phyloP scores from a whole-genome alignment of 2,113 vertebrate genomes.

The Anoura caudifer region DNA sequence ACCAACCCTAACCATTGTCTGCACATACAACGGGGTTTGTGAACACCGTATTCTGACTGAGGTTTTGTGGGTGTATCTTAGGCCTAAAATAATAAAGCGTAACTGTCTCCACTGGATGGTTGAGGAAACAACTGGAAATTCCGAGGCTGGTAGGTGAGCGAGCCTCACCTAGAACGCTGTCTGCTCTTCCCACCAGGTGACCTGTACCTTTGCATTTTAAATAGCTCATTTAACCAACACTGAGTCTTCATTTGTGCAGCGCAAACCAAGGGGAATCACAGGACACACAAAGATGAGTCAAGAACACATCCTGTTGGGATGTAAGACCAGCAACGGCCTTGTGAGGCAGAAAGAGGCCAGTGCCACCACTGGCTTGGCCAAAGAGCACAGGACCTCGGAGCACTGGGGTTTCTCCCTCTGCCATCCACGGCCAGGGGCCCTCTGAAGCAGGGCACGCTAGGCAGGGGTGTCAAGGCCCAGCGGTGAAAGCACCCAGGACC shows the following conservation, averaged over 20 bases:
- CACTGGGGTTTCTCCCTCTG: background rate
- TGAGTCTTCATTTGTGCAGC: background rate
- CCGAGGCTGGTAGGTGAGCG: background rate
- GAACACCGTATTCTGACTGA: background rate
- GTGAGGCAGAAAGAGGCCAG: background rate
- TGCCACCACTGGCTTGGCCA: background rate
- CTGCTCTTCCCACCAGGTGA: background rate
- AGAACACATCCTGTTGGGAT: background rate
- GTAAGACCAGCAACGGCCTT: background rate
- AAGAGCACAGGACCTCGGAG: background rate
- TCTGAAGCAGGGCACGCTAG: background rate
- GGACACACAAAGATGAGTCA: rapidly evolving
- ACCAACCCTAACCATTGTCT: background rate
- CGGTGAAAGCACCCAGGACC: background rate
- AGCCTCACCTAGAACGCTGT: background rate
- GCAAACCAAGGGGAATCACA: background rate
- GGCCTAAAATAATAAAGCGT: background rate
- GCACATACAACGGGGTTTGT: background rate
- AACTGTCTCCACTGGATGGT: background rate
- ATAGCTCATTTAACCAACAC: background rate
- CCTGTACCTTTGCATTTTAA: background rate
- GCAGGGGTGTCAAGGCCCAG: background rate
- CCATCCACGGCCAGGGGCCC: rapidly evolving
- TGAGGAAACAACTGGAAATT: background rate
- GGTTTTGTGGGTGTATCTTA: background rate